Evolutionary conservation across 2,797 vertebrate genomes (phyloP).

Genomic region (Dipus sagitta): DNA sequence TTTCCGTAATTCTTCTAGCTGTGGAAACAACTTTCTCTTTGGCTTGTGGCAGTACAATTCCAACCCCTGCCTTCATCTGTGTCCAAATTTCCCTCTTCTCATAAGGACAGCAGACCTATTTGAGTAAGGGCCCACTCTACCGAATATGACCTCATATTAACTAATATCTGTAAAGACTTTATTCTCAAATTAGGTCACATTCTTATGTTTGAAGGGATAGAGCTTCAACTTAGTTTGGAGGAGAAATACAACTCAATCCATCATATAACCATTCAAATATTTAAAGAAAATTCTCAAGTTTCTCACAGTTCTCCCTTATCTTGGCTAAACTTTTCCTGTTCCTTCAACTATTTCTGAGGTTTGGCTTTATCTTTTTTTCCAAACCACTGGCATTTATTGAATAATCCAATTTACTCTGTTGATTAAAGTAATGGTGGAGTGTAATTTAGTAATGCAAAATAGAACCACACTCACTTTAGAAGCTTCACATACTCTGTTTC

Average conservation of each 20-base stretch:
- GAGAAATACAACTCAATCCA: background rate
- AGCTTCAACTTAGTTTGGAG: background rate
- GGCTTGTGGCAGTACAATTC: background rate
- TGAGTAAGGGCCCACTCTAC: background rate
- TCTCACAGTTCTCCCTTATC: conserved; percentile 21
- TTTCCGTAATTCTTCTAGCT: background rate
- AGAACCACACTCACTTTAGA: background rate
- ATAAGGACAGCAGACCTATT: background rate
- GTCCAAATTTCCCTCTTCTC: conserved; percentile 39
- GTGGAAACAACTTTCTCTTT: background rate
- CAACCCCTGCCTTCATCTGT: background rate
- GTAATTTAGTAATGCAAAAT: conserved; percentile 9
- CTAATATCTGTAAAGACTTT: conserved; percentile 27
- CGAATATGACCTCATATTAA: conserved; percentile 25
- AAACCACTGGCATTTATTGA: conserved; percentile 40
- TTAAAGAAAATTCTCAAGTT: conserved; percentile 27
- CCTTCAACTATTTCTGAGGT: conserved; percentile 15
- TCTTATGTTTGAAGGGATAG: background rate
- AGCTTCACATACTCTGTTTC: background rate
- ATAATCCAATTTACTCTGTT: background rate
- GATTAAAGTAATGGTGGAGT: background rate
- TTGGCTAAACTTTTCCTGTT: background rate
- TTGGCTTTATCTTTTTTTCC: background rate
- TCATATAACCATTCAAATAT: conserved; percentile 9
- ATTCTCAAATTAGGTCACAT: conserved; percentile 17